Evolutionary conservation across 2,113 vertebrate genomes (phyloP).

Genomic region (Oryzias melastigma): DNA sequence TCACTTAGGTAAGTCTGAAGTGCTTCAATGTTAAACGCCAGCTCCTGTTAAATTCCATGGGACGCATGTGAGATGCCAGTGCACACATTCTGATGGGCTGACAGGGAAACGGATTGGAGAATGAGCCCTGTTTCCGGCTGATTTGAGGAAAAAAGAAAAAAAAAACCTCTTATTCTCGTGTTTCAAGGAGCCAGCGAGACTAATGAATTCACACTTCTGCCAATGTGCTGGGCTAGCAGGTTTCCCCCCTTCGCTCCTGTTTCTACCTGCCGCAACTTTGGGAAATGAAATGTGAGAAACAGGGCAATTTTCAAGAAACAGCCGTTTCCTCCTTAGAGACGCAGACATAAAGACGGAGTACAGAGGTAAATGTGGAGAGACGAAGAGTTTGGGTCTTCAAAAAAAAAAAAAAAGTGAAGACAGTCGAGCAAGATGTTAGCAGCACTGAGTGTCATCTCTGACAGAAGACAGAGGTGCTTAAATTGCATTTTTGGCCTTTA

Average conservation of each 20-base stretch:
- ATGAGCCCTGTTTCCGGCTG: constrained; percentile 15
- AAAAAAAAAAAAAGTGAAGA: constrained; percentile 40
- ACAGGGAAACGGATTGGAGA: constrained; percentile 20
- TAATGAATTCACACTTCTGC: constrained; percentile 57
- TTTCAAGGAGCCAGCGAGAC: constrained; percentile 40
- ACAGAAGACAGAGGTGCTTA: constrained; percentile 63
- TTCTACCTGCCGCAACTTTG: constrained; percentile 60
- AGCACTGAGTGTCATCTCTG: constrained; percentile 57
- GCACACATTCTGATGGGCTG: constrained; percentile 21
- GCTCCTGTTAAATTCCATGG: constrained; percentile 39
- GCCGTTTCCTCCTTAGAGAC: constrained; percentile 65
- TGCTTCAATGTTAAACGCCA: constrained; percentile 30
- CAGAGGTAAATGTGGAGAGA: constrained; percentile 51
- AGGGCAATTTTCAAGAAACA: constrained; percentile 71
- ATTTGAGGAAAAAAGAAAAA: not conserved
- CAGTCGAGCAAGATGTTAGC: constrained; percentile 47
- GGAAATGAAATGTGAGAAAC: constrained; percentile 71
- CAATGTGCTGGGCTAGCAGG: constrained; percentile 55
- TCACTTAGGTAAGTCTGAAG: constrained; percentile 40
- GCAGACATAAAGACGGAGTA: constrained; percentile 48
- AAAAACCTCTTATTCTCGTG: constrained; percentile 24
- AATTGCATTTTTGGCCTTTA: constrained; percentile 66
- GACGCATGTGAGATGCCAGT: constrained; percentile 12
- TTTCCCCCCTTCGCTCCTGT: constrained; percentile 10
- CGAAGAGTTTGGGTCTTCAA: constrained; percentile 47